Evolutionary conservation across 2,888 invertebrate genomes (phyloP).

Genomic region (Dicyrtomina minuta): DNA sequence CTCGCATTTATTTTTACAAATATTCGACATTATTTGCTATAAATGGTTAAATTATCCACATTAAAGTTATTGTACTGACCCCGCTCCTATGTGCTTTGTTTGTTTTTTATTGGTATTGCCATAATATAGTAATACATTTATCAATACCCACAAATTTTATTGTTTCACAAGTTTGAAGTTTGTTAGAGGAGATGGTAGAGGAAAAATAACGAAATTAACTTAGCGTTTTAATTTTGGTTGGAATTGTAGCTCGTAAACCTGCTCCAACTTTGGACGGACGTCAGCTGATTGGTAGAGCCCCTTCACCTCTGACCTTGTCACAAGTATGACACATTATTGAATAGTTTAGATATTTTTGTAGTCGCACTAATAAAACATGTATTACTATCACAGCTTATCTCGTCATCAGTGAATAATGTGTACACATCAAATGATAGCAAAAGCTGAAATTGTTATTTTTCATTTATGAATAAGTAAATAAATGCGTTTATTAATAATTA

Average conservation of each 20-base stretch:
- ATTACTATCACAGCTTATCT: too few species aligned
- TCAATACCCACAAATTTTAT: background rate
- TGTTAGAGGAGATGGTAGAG: too few species aligned
- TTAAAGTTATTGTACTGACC: background rate
- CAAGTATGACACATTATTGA: slow-evolving; percentile 20
- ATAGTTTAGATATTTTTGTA: background rate
- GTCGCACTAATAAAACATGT: background rate
- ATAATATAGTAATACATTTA: background rate
- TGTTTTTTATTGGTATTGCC: background rate
- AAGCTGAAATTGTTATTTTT: too few species aligned
- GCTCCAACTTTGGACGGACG: slow-evolving; percentile 16
- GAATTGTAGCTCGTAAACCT: slow-evolving; percentile 32
- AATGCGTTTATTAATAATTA: background rate
- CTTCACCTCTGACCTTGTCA: slow-evolving; percentile 32
- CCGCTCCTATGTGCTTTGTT: background rate
- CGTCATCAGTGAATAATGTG: too few species aligned
- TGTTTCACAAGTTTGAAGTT: background rate
- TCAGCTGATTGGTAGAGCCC: slow-evolving; percentile 18
- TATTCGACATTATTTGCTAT: background rate
- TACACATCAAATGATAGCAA: too few species aligned
- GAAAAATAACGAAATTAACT: too few species aligned
- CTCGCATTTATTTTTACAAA: too few species aligned
- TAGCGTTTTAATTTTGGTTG: background rate
- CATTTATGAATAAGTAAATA: too few species aligned
- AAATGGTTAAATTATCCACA: background rate